Evolutionary conservation across 2,113 vertebrate genomes (phyloP), one percentile per base, ranked within the genome.

Genomic region (cat (Felis catus)): DNA sequence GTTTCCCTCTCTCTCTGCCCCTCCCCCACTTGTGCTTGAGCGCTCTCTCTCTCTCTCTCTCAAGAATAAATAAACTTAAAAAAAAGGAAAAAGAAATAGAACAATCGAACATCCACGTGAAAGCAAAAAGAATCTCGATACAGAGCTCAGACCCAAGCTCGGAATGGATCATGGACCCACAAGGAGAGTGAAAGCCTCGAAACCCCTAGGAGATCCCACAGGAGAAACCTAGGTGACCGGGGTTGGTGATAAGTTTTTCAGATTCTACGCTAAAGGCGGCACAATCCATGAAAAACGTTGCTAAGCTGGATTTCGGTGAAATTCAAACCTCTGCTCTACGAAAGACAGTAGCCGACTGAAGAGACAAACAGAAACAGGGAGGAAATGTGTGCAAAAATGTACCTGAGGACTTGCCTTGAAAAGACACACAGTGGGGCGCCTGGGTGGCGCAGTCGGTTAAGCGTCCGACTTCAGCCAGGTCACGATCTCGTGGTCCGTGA

Each of bases 281-380:
- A 6, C 27, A 16, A 11, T 13, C n/a, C 58, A 4, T 16, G 63
- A 16, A 58, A 25, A n/a, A 21, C 5, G 4, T 3, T 4, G 61
- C 2, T 1, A 11, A 11, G 7, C 4, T 1, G 15, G 7, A 2
- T 31, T 31, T 76, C 3, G 0, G 4, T 70, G 11, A 79, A 61
- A 61, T 7, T 0, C 8, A 45, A 4, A 2, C 29, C 0, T 4
- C 31, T 39, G 15, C 51, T n/a, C 51, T 7, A 29, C 1, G 6
- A 19, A 6, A 18, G 48, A 79, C 21, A 15, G 21, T 1, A 2
- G 4, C 4, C 12, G 61, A 6, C 4, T 13, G 3, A 14, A 36
- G 36, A 45, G 15, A 27, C 36, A 6, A 70, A 27, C 23, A n/a
- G n/a, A 29, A 61, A 7, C 3, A 0, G 61, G 71, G 3, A 70